Evolutionary conservation across 2,113 vertebrate species (phyloP).

Genomic region (Microtus montanus): DNA sequence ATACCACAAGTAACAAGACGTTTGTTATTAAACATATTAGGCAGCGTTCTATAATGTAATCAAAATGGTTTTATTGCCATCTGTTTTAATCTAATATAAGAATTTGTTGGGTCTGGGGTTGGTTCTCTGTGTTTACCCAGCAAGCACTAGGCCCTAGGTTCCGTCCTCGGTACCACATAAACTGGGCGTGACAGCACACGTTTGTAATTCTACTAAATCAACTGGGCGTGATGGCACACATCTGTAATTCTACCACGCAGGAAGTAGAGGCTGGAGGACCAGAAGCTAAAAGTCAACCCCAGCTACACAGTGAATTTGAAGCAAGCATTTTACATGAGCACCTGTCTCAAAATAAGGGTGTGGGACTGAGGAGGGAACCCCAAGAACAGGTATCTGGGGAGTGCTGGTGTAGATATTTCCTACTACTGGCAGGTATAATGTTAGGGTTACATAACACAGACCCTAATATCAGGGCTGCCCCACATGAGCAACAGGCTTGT

Average conservation of each 20-base stretch:
- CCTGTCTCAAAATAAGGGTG: neutral
- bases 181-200: neutral
- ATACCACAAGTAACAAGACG: neutral
- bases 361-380: neutral
- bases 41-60: neutral
- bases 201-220: neutral
- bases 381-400: neutral
- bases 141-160: neutral
- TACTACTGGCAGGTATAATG: neutral
- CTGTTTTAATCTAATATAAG: conserved; percentile 10
- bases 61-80: neutral
- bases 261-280: neutral
- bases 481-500: neutral
- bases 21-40: neutral
- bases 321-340: neutral
- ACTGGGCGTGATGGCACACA: neutral
- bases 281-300: neutral
- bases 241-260: neutral
- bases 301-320: neutral
- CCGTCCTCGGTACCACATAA: neutral
- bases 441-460: neutral
- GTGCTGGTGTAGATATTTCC: neutral
- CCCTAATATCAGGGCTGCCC: neutral
- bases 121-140: neutral
- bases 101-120: neutral